Percentiles rank a stretch among this genome's conserved stretches.
Conservation (phyloP, 2,797 vertebrate genomes). For the Trachops cirrhosus region DNA sequence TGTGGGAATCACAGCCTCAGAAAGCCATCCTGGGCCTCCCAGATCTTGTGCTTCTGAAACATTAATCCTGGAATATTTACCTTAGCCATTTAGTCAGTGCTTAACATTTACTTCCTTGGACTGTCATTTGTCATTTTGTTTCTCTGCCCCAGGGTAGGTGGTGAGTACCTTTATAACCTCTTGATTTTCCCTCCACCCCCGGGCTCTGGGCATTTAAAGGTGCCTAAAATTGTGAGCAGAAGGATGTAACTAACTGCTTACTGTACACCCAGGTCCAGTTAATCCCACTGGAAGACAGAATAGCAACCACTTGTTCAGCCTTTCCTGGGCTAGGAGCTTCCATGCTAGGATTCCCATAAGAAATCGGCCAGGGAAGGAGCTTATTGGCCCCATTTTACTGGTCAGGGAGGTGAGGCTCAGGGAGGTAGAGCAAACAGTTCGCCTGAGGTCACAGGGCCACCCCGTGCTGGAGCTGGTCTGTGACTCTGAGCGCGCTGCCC, state of each 20-base stretch:
- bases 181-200: neutral
- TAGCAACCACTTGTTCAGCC: too few species aligned
- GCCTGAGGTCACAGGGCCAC: neutral
- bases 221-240: neutral
- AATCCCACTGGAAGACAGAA: neutral
- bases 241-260: neutral
- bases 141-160: neutral
- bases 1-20: neutral
- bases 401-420: neutral
- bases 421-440: neutral
- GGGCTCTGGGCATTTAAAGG: neutral
- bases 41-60: neutral
- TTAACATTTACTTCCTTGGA: neutral
- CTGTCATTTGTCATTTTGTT: neutral
- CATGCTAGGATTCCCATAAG: neutral
- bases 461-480: neutral
- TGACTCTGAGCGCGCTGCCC: neutral
- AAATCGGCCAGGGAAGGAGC: neutral
- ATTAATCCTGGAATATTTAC: neutral
- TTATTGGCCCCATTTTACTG: neutral
- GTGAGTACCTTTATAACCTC: neutral
- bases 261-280: neutral
- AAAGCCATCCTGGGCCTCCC: neutral
- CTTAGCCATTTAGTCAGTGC: neutral
- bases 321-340: neutral